These are phyloP conservation scores for Drosophila elegans DNA, from an alignment of 1,140 invertebrate species.

Conservation along the genomic window DNA sequence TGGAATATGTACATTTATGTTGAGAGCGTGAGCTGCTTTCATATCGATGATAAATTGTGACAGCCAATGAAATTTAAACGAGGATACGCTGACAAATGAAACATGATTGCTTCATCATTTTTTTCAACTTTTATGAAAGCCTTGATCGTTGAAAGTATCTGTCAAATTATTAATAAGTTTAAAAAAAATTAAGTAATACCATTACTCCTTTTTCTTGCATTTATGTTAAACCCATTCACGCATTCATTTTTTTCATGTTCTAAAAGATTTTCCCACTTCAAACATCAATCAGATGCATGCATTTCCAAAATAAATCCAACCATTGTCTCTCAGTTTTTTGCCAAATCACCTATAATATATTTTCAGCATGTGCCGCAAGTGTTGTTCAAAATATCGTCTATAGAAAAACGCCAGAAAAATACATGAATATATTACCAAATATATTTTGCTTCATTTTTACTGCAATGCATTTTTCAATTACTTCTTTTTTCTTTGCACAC, in stretches of 20 bases:
- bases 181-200: background rate
- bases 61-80: slow-evolving; percentile 22
- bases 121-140: background rate
- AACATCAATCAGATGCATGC: slow-evolving; percentile 6
- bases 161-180: background rate
- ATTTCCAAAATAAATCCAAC: background rate
- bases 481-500: slow-evolving; percentile 32
- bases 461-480: slow-evolving; percentile 76
- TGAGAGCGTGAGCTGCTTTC: slow-evolving; percentile 9
- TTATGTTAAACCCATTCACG: too few relatives aligned
- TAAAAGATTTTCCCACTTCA: background rate
- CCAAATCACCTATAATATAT: slow-evolving; percentile 40
- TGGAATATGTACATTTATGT: slow-evolving; percentile 1
- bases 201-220: too few relatives aligned
- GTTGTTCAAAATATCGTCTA: slow-evolving; percentile 23
- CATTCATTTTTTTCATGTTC: background rate
- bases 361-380: slow-evolving; percentile 16
- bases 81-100: slow-evolving; percentile 2
- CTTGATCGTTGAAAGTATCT: background rate
- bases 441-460: slow-evolving; percentile 65
- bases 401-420: slow-evolving; percentile 42
- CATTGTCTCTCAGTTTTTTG: slow-evolving; percentile 8
- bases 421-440: slow-evolving; percentile 40
- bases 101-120: background rate
- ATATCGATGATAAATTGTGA: slow-evolving; percentile 27